Percentiles rank a stretch among this genome's conserved stretches.
Evolutionary conservation across 2,113 vertebrate species (phyloP).

Genomic region (Eretmochelys imbricata): DNA sequence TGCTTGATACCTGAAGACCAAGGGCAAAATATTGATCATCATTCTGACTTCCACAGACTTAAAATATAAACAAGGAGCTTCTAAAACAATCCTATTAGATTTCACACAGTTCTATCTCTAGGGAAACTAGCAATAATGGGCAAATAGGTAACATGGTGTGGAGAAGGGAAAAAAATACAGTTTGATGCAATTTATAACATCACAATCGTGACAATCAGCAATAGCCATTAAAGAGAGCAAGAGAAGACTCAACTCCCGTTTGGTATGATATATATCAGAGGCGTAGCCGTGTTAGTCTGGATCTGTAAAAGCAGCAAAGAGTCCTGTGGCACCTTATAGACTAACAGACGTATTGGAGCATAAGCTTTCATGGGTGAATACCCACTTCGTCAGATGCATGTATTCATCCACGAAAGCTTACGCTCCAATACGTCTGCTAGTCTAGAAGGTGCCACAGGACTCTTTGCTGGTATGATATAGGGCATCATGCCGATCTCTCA

Average conservation of each 20-base stretch:
- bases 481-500: neutral
- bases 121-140: neutral
- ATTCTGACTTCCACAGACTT: constrained; percentile 13
- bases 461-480: neutral
- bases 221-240: neutral
- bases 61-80: neutral
- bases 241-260: neutral
- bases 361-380: too few relatives aligned
- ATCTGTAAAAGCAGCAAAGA: too few relatives aligned
- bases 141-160: rapidly evolving
- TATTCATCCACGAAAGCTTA: too few relatives aligned
- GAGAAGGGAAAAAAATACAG: neutral
- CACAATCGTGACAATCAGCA: neutral
- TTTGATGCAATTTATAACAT: neutral
- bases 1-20: constrained; percentile 16
- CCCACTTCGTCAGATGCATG: too few relatives aligned
- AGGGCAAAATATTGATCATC: constrained; percentile 4
- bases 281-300: too few relatives aligned
- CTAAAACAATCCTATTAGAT: neutral
- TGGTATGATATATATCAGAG: neutral
- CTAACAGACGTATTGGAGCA: too few relatives aligned
- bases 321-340: too few relatives aligned
- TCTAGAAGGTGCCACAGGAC: too few relatives aligned
- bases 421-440: too few relatives aligned
- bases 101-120: rapidly evolving